Evolutionary conservation across 1,140 invertebrate species (phyloP).

Genomic region (Drosophila sturtevanti): DNA sequence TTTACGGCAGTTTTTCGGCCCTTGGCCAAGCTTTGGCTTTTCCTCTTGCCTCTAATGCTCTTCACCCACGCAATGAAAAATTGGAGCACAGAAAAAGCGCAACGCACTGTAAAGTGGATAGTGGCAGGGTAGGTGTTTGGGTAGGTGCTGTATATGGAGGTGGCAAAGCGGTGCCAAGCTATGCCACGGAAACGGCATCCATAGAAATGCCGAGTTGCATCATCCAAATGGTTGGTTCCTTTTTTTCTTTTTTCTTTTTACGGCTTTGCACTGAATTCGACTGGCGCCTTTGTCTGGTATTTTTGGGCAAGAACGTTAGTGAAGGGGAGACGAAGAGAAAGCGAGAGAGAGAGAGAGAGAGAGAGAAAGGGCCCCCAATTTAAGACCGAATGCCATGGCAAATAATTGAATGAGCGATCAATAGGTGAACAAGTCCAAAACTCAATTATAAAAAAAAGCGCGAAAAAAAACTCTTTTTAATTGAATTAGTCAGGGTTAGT

Average conservation of each 20-base stretch:
- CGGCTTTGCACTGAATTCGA: slow-evolving; percentile 6
- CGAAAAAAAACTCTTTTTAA: slow-evolving; percentile 27
- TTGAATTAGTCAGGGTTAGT: slow-evolving; percentile 12
- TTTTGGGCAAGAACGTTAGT: slow-evolving; percentile 34
- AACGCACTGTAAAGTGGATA: slow-evolving; percentile 36
- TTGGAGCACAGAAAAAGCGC: slow-evolving; percentile 6
- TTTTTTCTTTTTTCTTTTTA: not conserved
- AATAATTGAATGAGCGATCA: slow-evolving; percentile 75
- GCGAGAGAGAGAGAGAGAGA: not conserved
- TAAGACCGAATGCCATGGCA: slow-evolving; percentile 56
- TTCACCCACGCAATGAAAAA: slow-evolving; percentile 3
- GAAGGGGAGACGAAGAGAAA: not conserved
- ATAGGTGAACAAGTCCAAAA: slow-evolving; percentile 66
- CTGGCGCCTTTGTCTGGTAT: slow-evolving; percentile 64
- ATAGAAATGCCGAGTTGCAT: slow-evolving; percentile 77
- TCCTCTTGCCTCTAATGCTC: slow-evolving; percentile 1
- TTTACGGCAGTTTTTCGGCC: slow-evolving; percentile 69
- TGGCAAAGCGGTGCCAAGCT: slow-evolving; percentile 39
- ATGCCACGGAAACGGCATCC: slow-evolving; percentile 62
- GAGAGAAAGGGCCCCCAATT: not conserved
- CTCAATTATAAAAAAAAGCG: slow-evolving; percentile 10
- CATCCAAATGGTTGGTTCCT: slow-evolving; percentile 38
- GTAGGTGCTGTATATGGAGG: slow-evolving; percentile 28
- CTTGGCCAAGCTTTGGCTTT: slow-evolving; percentile 37
- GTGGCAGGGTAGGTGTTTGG: not conserved